Evolutionary conservation across 2,113 vertebrate species (phyloP).

Genomic region (Psittacus erithacus): DNA sequence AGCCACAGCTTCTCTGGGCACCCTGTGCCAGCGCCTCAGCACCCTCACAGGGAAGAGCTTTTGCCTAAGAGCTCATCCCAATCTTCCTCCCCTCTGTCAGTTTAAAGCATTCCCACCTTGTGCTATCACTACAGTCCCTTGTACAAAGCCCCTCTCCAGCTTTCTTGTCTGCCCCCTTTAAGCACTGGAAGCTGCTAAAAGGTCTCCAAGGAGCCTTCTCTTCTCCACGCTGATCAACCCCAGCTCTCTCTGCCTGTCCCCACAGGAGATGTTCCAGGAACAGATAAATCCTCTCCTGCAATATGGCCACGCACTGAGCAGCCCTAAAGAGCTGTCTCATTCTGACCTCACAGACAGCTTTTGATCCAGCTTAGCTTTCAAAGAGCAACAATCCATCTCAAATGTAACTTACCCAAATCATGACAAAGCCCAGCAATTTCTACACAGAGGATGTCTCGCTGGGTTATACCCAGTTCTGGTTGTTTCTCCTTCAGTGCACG

Average conservation of each 20-base stretch:
- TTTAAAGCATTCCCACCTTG: not conserved
- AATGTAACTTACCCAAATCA: slow-evolving; percentile 84
- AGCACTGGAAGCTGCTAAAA: not conserved
- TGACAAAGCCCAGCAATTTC: slow-evolving; percentile 97
- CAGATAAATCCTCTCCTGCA: not conserved
- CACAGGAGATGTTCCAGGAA: not conserved
- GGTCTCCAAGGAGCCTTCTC: not conserved
- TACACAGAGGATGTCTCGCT: slow-evolving; percentile 89
- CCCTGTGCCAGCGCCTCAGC: not conserved
- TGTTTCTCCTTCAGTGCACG: slow-evolving; percentile 81
- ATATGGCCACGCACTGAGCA: not conserved
- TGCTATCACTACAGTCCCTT: not conserved
- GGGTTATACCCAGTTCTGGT: slow-evolving; percentile 85
- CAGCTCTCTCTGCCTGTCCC: not conserved
- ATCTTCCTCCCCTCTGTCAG: not conserved
- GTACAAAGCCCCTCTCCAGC: not conserved
- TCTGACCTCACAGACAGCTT: not conserved
- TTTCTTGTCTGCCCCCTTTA: not conserved
- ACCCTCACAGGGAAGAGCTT: not conserved
- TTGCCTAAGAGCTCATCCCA: not conserved
- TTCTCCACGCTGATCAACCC: not conserved
- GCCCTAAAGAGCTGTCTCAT: not conserved
- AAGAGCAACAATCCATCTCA: not conserved
- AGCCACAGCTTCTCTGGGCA: not conserved
- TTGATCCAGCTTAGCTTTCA: not conserved